Evolutionary conservation across 2,113 vertebrate species (phyloP).

Genomic region (Platichthys stellatus): DNA sequence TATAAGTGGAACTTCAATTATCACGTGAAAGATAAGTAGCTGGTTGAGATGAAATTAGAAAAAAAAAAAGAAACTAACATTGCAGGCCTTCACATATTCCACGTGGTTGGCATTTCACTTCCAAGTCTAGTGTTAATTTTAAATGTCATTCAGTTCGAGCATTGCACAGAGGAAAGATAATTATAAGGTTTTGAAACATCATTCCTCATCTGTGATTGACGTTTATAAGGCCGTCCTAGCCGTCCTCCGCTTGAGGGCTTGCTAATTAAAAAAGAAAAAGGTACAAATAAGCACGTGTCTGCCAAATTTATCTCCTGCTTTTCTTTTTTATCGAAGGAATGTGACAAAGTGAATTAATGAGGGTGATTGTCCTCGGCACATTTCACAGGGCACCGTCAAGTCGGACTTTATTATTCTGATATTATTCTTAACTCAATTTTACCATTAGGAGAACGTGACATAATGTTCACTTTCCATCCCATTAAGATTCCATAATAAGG

Average conservation of each 20-base stretch:
- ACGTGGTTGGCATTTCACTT: constrained; percentile 21
- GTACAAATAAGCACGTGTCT: constrained; percentile 6
- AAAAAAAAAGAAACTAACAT: constrained; percentile 18
- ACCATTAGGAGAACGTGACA: constrained; percentile 10
- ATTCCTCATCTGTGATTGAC: constrained; percentile 1
- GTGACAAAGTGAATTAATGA: constrained; percentile 14
- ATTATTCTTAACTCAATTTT: constrained; percentile 16
- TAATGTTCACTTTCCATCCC: constrained; percentile 41
- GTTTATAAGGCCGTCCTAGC: constrained; percentile 8
- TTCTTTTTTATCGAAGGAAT: constrained; percentile 7
- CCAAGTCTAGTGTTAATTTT: not conserved
- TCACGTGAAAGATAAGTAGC: constrained; percentile 53
- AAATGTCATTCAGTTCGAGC: not conserved
- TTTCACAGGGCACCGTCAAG: constrained; percentile 29
- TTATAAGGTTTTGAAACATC: constrained; percentile 3
- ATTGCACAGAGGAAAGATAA: constrained; percentile 10
- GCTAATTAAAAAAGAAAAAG: constrained; percentile 9
- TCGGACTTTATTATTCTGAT: constrained; percentile 26
- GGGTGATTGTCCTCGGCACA: constrained; percentile 43
- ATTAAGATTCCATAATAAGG: constrained; percentile 24
- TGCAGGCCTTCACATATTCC: constrained; percentile 1
- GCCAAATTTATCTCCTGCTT: constrained; percentile 27
- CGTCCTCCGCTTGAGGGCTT: constrained; percentile 7
- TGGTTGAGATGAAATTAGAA: not conserved
- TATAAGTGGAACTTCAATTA: constrained; percentile 65